Percentiles rank a stretch among this genome's conserved stretches.
These are phyloP conservation scores for Nothocercus julius DNA, from an alignment of 2,113 vertebrate species.

Conservation along the genomic window DNA sequence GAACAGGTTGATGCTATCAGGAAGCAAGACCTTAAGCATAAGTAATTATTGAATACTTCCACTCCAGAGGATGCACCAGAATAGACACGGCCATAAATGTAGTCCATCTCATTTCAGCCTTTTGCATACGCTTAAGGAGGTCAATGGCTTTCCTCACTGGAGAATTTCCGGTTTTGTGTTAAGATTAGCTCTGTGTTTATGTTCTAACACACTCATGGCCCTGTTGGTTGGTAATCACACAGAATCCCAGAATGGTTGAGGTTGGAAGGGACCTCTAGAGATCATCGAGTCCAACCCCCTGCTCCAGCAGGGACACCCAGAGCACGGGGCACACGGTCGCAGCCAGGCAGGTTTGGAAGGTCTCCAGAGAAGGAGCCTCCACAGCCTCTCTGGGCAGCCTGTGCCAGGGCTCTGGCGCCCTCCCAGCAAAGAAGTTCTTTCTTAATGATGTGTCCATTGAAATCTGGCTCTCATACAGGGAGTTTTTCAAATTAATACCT, in stretches of 20 bases:
- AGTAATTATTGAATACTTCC: neutral
- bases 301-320: no score
- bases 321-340: no score
- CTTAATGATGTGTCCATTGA: neutral
- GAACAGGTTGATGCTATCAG: neutral
- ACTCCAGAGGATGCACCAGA: neutral
- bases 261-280: no score
- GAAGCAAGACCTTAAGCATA: neutral
- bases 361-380: no score
- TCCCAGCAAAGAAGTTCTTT: no score
- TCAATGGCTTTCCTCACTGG: neutral
- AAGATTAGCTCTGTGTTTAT: neutral
- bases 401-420: no score
- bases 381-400: no score
- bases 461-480: neutral
- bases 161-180: neutral
- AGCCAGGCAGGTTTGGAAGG: no score
- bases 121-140: neutral
- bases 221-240: neutral
- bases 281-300: no score
- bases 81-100: neutral
- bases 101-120: neutral
- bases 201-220: rapidly evolving
- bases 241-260: no score
- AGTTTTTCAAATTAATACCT: neutral